Evolutionary conservation across 2,113 vertebrate species (phyloP).

Genomic region (Boleophthalmus pectinirostris): DNA sequence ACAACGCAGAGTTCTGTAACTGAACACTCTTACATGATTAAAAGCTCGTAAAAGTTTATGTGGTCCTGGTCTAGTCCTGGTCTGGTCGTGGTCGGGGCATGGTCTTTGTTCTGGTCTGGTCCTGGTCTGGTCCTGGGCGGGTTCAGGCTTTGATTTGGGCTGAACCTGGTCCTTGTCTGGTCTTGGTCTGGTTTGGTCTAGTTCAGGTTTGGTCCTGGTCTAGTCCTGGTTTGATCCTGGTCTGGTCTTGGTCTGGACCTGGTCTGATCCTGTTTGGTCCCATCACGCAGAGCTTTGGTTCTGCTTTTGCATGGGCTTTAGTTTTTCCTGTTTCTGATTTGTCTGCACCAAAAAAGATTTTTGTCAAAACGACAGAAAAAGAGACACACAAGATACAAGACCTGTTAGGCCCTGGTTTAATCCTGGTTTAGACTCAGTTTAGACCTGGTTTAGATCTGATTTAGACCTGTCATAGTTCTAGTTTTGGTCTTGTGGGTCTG

Average conservation of each 20-base stretch:
- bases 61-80: background rate
- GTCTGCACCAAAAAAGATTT: background rate
- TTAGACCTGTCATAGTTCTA: background rate
- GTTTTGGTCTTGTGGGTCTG: background rate
- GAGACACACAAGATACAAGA: background rate
- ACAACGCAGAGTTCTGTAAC: too few relatives aligned
- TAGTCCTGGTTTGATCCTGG: background rate
- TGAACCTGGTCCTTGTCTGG: too few relatives aligned
- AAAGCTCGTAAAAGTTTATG: too few relatives aligned
- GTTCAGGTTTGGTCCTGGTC: background rate
- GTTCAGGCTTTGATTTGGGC: too few relatives aligned
- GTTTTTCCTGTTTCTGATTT: conserved; percentile 1
- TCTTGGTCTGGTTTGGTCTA: background rate
- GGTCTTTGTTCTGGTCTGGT: background rate
- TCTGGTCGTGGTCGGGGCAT: background rate
- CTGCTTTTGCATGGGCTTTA: conserved; percentile 1
- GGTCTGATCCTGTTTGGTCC: background rate
- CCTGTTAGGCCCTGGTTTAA: background rate
- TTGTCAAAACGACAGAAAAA: background rate
- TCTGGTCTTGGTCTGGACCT: background rate
- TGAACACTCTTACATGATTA: too few relatives aligned
- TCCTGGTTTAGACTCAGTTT: background rate
- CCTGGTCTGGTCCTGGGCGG: background rate
- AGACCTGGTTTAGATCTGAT: background rate
- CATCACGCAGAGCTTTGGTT: background rate